Percentiles rank a stretch among this genome's conserved stretches.
Conservation (phyloP, 2,113 vertebrate genomes). For the Sinocyclocheilus maitianheensis region DNA sequence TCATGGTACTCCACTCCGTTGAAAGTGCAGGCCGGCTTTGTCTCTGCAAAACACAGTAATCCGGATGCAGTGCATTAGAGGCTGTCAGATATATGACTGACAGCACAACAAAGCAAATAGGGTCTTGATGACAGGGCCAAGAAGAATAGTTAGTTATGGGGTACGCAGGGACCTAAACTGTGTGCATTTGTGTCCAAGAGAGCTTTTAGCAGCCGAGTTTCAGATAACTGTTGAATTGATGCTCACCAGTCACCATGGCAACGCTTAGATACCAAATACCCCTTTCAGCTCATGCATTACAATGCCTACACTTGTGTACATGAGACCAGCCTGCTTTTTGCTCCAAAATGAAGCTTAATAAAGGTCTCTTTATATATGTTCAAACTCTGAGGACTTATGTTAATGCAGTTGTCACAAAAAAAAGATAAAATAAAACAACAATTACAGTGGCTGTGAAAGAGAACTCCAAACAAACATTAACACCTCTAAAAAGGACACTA, state of each 20-base stretch:
- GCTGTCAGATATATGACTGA: slow-evolving; percentile 3
- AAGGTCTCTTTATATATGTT: background rate
- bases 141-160: slow-evolving; percentile 30
- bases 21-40: slow-evolving; percentile 84
- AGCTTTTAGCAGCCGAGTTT: slow-evolving; percentile 43
- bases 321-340: background rate
- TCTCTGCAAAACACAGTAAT: slow-evolving; percentile 74
- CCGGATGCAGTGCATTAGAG: slow-evolving; percentile 6
- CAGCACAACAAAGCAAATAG: slow-evolving; percentile 15
- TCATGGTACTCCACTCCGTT: slow-evolving; percentile 84
- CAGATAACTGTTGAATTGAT: slow-evolving; percentile 24
- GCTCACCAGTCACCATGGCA: slow-evolving; percentile 58
- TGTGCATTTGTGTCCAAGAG: slow-evolving; percentile 22
- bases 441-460: no score
- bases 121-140: background rate
- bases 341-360: slow-evolving; percentile 12
- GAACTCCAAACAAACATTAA: no score
- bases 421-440: no score
- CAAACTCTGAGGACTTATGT: background rate
- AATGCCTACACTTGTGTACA: slow-evolving; percentile 43
- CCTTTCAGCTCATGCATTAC: slow-evolving; percentile 43
- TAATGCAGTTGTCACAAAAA: background rate
- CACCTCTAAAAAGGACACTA: no score
- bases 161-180: slow-evolving; percentile 13
- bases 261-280: slow-evolving; percentile 52